Evolutionary conservation across 2,797 vertebrate genomes (phyloP).

Genomic region (Anableps anableps): DNA sequence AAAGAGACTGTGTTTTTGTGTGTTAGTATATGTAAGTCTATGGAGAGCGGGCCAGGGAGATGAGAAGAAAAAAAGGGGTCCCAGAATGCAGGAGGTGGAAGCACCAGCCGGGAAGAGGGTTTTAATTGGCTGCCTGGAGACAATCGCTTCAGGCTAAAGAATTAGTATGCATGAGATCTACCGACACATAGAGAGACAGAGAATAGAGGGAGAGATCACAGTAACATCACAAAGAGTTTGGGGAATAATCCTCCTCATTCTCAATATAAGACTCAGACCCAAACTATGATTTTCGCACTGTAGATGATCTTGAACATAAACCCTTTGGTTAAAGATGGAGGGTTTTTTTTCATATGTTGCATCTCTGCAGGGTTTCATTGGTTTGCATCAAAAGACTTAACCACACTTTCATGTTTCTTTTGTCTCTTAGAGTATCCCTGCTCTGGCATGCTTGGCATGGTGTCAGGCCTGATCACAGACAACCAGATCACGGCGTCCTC

Average conservation of each 20-base stretch:
- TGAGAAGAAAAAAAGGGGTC: slow-evolving; percentile 66
- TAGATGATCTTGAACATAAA: slow-evolving; percentile 30
- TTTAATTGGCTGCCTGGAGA: slow-evolving; percentile 85
- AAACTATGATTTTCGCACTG: slow-evolving; percentile 12
- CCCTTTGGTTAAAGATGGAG: slow-evolving; percentile 26
- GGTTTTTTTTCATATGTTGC: not conserved
- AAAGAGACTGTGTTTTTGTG: slow-evolving; percentile 55
- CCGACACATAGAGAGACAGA: slow-evolving; percentile 44
- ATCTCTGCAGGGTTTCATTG: slow-evolving; percentile 23
- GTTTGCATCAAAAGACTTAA: slow-evolving; percentile 35
- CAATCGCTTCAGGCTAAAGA: slow-evolving; percentile 73
- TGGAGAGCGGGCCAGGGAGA: slow-evolving; percentile 44
- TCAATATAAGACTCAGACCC: slow-evolving; percentile 28
- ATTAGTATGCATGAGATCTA: slow-evolving; percentile 79
- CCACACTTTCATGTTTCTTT: slow-evolving; percentile 10
- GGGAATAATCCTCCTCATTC: slow-evolving; percentile 44
- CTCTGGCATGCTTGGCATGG: slow-evolving; percentile 97
- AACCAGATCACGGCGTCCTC: slow-evolving; percentile 95
- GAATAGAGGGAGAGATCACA: slow-evolving; percentile 62
- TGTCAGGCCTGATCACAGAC: slow-evolving; percentile 95
- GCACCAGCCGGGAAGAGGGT: slow-evolving; percentile 64
- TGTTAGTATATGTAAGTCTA: slow-evolving; percentile 36
- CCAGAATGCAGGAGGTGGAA: slow-evolving; percentile 73
- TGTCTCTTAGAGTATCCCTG: slow-evolving; percentile 91
- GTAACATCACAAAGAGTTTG: slow-evolving; percentile 56